Percentiles rank a stretch among this genome's conserved stretches.
Evolutionary conservation across 2,888 invertebrate genomes (phyloP).

Genomic region (Eilema caniola): DNA sequence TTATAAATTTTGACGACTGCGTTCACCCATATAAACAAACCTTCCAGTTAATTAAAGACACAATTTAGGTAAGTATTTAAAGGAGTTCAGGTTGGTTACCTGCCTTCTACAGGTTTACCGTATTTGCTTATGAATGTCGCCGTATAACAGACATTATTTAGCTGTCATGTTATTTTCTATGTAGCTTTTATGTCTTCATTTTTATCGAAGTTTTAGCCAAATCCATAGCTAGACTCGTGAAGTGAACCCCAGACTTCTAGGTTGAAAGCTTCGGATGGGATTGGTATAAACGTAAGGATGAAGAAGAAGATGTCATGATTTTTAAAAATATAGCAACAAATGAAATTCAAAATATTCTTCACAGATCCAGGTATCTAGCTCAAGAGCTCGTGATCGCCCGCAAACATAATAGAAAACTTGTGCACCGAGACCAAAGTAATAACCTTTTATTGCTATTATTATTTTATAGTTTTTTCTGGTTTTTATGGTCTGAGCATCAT

Average conservation of each 20-base stretch:
- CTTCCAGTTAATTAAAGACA: slow-evolving; percentile 14
- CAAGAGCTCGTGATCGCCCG: neutral
- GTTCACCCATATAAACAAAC: slow-evolving; percentile 8
- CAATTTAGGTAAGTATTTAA: neutral
- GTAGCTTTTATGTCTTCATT: no score
- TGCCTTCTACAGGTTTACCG: neutral
- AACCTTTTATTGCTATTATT: slow-evolving; percentile 1
- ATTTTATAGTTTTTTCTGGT: neutral
- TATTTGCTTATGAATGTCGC: neutral
- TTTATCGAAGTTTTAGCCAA: no score
- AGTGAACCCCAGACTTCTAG: no score
- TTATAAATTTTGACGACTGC: slow-evolving; percentile 16
- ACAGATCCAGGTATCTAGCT: no score
- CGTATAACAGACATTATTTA: no score
- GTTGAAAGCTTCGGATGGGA: no score
- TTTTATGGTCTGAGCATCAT: neutral
- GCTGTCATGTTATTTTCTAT: no score
- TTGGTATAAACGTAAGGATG: no score
- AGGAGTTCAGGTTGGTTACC: neutral
- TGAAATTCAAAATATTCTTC: no score
- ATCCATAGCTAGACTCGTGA: no score
- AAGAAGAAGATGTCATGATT: no score
- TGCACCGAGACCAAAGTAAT: neutral
- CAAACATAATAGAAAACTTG: neutral
- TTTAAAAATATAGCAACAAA: no score